Percentiles rank a stretch among this genome's conserved stretches.
These are phyloP conservation scores for Athripsodes cinereus DNA, from an alignment of 2,888 invertebrate species.

Conservation along the genomic window DNA sequence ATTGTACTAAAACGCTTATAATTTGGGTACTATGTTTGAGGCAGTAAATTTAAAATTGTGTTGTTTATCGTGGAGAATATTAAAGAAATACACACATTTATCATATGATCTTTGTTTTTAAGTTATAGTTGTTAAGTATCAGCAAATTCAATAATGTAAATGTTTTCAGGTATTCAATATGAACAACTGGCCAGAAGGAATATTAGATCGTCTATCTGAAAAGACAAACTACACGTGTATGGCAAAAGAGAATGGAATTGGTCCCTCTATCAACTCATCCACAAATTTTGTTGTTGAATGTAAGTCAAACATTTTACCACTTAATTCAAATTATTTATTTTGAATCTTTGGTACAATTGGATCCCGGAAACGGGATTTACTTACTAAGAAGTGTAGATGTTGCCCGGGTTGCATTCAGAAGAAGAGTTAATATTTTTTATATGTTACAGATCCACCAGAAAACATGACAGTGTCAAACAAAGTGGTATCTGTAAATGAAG, in stretches of 20 bases:
- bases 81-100: no score
- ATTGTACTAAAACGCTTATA: neutral
- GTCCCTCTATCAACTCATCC: constrained; percentile 62
- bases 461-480: constrained; percentile 56
- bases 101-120: no score
- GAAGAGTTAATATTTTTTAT: no score
- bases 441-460: constrained; percentile 63
- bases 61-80: no score
- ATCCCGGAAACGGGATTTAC: no score
- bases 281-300: constrained; percentile 73
- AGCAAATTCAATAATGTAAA: constrained; percentile 4
- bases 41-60: no score
- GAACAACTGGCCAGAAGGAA: constrained; percentile 63
- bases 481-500: constrained; percentile 47
- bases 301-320: constrained; percentile 49
- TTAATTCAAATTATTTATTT: no score
- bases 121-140: no score
- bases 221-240: constrained; percentile 69
- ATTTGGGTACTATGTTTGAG: no score
- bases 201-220: constrained; percentile 61
- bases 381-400: neutral
- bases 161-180: constrained; percentile 59
- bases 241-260: constrained; percentile 60
- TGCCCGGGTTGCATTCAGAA: no score
- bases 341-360: no score